A percentile compares a stretch with the other conserved stretches of the same genome.
These are phyloP conservation scores for Dicrurus megarhynchus DNA, from an alignment of 2,113 vertebrate genomes.

Conservation along the genomic window DNA sequence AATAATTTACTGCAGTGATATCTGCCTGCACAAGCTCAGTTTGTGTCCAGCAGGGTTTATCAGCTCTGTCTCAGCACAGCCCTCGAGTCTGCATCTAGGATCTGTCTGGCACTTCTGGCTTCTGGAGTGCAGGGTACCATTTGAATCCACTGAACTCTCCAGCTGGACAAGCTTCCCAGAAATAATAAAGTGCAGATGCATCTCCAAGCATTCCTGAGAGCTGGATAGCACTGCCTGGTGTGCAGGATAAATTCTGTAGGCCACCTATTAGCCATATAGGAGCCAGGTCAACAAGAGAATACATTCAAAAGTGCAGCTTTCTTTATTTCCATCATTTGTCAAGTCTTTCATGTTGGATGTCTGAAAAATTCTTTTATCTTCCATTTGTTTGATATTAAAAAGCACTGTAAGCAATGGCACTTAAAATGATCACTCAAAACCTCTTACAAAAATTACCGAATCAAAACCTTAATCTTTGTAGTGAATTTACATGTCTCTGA, in stretches of 20 bases:
- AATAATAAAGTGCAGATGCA: neutral
- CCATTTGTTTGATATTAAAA: slow-evolving; percentile 11
- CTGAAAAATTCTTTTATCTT: slow-evolving; percentile 36
- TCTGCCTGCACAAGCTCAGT: neutral
- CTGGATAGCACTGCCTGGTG: neutral
- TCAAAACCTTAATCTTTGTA: neutral
- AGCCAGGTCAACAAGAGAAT: neutral
- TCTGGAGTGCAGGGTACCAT: neutral
- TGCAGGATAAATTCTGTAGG: neutral
- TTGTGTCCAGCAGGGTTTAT: neutral
- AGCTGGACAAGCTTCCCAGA: neutral
- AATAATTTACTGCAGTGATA: neutral
- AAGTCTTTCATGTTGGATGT: neutral
- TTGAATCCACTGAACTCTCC: neutral
- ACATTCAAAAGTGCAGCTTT: neutral
- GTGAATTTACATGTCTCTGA: neutral
- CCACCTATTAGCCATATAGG: neutral
- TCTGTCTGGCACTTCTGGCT: neutral
- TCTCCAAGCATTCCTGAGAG: neutral
- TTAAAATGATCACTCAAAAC: slow-evolving; percentile 5
- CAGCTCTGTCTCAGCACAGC: neutral
- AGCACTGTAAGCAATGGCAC: neutral
- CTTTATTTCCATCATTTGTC: neutral
- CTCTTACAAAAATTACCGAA: neutral
- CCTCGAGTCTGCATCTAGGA: neutral